phyloP scores from a whole-genome alignment of 1,140 invertebrate genomes.

The Pseudobourletiella spinata region DNA sequence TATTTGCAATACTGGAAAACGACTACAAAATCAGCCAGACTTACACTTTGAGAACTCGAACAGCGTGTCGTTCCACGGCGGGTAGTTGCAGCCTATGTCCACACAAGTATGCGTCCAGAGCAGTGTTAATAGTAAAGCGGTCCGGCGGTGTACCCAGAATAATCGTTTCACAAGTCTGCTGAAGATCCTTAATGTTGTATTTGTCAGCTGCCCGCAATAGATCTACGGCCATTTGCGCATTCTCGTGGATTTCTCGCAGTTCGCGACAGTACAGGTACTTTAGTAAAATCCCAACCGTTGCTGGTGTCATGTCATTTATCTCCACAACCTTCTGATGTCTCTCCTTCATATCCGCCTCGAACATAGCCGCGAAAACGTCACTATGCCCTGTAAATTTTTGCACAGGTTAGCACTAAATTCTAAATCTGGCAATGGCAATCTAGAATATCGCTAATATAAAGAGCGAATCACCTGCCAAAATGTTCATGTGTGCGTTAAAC shows the following conservation, averaged over 20 bases:
- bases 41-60: background rate
- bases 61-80: background rate
- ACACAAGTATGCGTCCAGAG: background rate
- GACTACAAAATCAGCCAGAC: background rate
- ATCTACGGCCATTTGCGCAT: background rate
- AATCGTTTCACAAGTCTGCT: background rate
- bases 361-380: constrained; percentile 3
- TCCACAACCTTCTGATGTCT: background rate
- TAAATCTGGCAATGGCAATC: no score
- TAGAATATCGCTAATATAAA: no score
- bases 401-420: no score
- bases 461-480: background rate
- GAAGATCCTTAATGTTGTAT: constrained; percentile 1
- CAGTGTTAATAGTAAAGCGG: background rate
- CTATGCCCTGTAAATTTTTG: constrained; percentile 1
- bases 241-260: background rate
- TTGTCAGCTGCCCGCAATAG: constrained; percentile 2
- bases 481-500: constrained; percentile 1
- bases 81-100: background rate
- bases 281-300: background rate
- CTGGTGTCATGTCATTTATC: background rate
- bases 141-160: background rate
- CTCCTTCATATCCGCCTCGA: background rate
- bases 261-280: background rate
- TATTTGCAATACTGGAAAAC: no score